Conservation (phyloP, 2,888 invertebrate genomes). For the Heliconius hortense region DNA sequence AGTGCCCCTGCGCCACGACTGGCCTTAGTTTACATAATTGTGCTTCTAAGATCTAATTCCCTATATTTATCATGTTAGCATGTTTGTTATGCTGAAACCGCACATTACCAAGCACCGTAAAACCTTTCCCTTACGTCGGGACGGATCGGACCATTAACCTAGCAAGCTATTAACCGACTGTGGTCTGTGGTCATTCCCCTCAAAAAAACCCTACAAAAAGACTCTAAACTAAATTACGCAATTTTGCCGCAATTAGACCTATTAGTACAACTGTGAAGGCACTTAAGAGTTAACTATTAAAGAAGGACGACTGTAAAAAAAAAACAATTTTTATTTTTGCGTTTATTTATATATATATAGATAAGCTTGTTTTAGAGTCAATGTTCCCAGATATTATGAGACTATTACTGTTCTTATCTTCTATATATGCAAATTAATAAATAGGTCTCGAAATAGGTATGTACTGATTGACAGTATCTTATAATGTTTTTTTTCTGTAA, state of each 20-base stretch:
- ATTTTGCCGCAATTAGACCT: constrained; percentile 22
- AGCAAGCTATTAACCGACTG: constrained; percentile 39
- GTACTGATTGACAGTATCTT: neutral
- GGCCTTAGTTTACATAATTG: neutral
- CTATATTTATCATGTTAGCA: constrained; percentile 33
- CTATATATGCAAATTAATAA: constrained; percentile 10
- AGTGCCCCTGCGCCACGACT: too few species aligned
- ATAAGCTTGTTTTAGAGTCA: constrained; percentile 8
- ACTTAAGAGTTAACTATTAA: constrained; percentile 14
- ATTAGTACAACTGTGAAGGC: constrained; percentile 21
- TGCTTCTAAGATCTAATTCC: neutral
- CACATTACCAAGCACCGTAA: constrained; percentile 40
- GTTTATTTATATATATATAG: neutral
- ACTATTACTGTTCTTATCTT: constrained; percentile 9
- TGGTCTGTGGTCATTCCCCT: constrained; percentile 31
- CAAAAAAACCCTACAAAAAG: constrained; percentile 29
- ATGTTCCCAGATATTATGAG: constrained; percentile 10
- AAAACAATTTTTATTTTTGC: neutral
- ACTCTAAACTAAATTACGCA: constrained; percentile 4
- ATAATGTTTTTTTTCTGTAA: neutral
- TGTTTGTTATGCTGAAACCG: constrained; percentile 39
- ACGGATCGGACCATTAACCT: constrained; percentile 44
- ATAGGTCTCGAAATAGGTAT: neutral
- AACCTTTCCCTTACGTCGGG: constrained; percentile 41
- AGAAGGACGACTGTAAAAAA: constrained; percentile 10